Evolutionary conservation across 2,797 vertebrate genomes (phyloP).

Genomic region (Allobates femoralis): DNA sequence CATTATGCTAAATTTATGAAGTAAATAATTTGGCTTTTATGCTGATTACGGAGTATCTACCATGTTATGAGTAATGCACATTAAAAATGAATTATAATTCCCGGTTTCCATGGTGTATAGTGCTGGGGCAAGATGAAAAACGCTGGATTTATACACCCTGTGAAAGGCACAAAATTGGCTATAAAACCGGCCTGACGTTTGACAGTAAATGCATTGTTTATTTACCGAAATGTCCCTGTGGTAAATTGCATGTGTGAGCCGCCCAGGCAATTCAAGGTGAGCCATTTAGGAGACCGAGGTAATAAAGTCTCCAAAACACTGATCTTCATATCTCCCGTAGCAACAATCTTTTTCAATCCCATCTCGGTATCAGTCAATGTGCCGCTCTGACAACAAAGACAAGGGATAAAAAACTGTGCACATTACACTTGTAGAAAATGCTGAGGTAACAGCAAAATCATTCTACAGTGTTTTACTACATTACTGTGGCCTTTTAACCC

Average conservation of each 20-base stretch:
- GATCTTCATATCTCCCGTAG: constrained; percentile 32
- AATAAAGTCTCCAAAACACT: constrained; percentile 14
- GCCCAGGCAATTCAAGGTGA: constrained; percentile 51
- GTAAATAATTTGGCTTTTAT: constrained; percentile 27
- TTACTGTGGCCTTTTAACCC: constrained; percentile 34
- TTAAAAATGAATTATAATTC: constrained; percentile 53
- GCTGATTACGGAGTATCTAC: constrained; percentile 47
- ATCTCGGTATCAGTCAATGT: constrained; percentile 19
- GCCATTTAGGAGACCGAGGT: background rate
- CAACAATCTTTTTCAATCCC: constrained; percentile 5
- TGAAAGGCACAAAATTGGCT: constrained; percentile 60
- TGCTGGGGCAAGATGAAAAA: constrained; percentile 41
- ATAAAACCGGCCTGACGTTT: constrained; percentile 55
- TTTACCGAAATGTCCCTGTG: constrained; percentile 59
- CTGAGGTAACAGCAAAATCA: constrained; percentile 25
- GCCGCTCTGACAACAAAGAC: background rate
- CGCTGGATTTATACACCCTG: constrained; percentile 50
- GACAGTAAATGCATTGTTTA: constrained; percentile 60
- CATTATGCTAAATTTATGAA: constrained; percentile 30
- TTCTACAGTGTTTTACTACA: constrained; percentile 37
- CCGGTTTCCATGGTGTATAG: constrained; percentile 29
- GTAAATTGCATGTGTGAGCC: constrained; percentile 37
- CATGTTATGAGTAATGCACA: constrained; percentile 13
- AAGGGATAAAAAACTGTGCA: constrained; percentile 26
- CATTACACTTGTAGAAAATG: constrained; percentile 38